Percentiles rank a stretch among this genome's conserved stretches.
Conservation (phyloP, 2,888 invertebrate genomes). For the Hoplodrina ambigua region DNA sequence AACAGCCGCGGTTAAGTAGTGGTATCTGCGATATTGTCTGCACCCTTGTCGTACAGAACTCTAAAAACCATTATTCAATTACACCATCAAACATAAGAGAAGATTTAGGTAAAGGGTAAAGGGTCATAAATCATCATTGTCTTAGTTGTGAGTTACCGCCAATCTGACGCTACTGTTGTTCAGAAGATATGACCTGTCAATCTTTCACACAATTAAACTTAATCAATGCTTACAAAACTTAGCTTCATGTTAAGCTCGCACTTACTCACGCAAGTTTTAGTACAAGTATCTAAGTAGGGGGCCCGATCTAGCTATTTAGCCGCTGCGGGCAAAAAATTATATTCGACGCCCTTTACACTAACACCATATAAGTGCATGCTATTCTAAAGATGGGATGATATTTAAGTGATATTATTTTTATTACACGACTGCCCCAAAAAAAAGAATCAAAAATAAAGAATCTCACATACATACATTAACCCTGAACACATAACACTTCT, state of each 20-base stretch:
- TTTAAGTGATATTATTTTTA: no score
- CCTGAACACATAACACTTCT: no score
- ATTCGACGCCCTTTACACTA: no score
- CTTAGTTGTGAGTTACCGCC: background rate
- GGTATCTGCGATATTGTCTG: no score
- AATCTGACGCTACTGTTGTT: slow-evolving; percentile 9
- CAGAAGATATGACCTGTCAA: slow-evolving; percentile 11
- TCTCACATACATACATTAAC: no score
- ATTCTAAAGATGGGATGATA: no score
- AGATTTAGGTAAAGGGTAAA: slow-evolving; percentile 7
- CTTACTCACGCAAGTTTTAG: slow-evolving; percentile 3
- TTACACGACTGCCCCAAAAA: no score
- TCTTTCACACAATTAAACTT: slow-evolving; percentile 18
- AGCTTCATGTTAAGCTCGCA: slow-evolving; percentile 5
- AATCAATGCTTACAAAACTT: slow-evolving; percentile 10
- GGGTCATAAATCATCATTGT: slow-evolving; percentile 13
- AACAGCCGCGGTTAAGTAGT: no score
- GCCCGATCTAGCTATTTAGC: no score
- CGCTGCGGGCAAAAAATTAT: no score
- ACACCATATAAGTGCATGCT: no score
- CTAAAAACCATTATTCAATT: slow-evolving; percentile 22
- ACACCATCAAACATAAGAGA: background rate
- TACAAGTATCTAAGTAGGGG: background rate
- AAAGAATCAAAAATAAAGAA: no score
- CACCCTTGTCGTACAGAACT: background rate